phyloP scores from a whole-genome alignment of 2,797 vertebrate species.

The Mionectes olivaceus region DNA sequence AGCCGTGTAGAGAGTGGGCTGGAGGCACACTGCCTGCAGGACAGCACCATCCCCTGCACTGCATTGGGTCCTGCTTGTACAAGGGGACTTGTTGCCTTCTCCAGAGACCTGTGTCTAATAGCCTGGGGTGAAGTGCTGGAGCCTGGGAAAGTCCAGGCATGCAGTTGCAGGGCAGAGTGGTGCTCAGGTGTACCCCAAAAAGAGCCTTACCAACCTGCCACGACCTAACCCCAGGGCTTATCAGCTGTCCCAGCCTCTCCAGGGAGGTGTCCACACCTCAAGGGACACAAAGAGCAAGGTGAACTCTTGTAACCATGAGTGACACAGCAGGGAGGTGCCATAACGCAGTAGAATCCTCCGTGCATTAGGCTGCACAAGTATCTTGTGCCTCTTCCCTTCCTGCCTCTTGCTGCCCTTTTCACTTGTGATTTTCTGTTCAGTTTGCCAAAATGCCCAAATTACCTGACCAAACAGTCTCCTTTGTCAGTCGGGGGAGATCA shows the following conservation, averaged over 20 bases:
- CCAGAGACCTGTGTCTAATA: too few species aligned
- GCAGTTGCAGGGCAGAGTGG: neutral
- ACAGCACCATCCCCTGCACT: neutral
- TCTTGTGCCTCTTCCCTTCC: neutral
- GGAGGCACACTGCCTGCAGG: accelerated
- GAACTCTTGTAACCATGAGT: neutral
- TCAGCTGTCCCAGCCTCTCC: neutral
- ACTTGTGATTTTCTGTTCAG: neutral
- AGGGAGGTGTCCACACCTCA: neutral
- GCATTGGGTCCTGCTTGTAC: neutral
- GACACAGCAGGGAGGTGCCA: neutral
- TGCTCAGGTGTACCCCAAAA: neutral
- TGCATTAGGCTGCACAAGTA: accelerated
- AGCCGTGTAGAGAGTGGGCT: accelerated
- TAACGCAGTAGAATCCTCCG: accelerated
- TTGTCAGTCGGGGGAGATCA: neutral
- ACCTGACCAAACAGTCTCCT: neutral
- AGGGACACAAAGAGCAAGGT: neutral
- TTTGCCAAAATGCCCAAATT: neutral
- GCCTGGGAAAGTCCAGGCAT: neutral
- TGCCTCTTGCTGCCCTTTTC: neutral
- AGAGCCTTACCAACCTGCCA: neutral
- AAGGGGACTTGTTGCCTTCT: neutral
- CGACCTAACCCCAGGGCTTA: neutral
- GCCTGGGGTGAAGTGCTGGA: neutral